Evolutionary conservation across 2,113 vertebrate species (phyloP), one percentile per base, ranked within the genome.

Genomic region (Osmerus eperlanus): DNA sequence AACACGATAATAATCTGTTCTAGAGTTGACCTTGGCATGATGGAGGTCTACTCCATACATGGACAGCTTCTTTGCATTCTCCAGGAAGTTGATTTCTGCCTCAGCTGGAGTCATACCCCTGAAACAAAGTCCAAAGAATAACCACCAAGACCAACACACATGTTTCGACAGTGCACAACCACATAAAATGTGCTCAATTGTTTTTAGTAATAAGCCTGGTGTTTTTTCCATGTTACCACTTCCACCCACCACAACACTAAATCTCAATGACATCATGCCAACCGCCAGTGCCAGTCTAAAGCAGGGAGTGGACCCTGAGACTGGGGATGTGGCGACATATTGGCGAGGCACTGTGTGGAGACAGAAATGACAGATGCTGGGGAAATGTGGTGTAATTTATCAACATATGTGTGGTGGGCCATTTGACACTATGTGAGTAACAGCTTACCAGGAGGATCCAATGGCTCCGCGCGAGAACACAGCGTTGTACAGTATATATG

Each of bases 11-110:
- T 2, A 70, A 59, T 7, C 1, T 11, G 18, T 12, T 19, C 41
- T 18, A 55, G 18, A 52, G 54, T 74, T 60, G 92, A 99, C 97
- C 97, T 99, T 99, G 71, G 97, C 96, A 0, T 99, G 96, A 83
- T 99, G 97, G 63, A 99, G 93, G 86, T 99, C 97, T 19, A 99
- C 97, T 21, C 97, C 97, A 0, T 99, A 99, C 97, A 99, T 99
- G 74, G 97, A 99, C 55, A 99, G 91, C 86, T 99, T 99, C 94
- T 99, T 99, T 18, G 97, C 97, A 0, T 99, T 99, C 88, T 99
- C 97, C 77, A 99, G 91, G 81, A 99, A 99, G 84, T 99, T 97
- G 72, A 99, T 95, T 91, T 99, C 97, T 0, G 97, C 97, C 84
- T 99, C 97, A 60, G 96, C 97, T 0, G 97, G 97, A 32, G 94